A percentile compares a stretch with the other conserved stretches of the same genome.
Conservation (phyloP, 2,797 vertebrate genomes). For the Centropyge bicolor region DNA sequence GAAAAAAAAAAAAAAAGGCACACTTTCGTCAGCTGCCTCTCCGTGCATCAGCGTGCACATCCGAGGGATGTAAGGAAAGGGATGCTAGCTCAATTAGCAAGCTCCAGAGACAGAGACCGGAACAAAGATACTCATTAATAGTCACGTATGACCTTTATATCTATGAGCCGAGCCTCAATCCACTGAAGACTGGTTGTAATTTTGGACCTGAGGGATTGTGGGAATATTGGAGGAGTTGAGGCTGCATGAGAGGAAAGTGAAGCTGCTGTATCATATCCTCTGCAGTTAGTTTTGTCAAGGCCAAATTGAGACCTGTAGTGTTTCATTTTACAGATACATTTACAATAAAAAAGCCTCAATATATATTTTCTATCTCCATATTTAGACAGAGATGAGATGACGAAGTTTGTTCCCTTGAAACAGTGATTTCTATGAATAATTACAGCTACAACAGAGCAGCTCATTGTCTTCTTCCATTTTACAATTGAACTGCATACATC, state of each 20-base stretch:
- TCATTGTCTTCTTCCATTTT: slow-evolving; percentile 17
- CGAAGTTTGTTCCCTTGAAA: not conserved
- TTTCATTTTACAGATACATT: not conserved
- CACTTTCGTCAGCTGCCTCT: slow-evolving; percentile 48
- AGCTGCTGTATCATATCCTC: slow-evolving; percentile 23
- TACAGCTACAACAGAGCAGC: not conserved
- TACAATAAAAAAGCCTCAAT: not conserved
- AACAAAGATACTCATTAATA: slow-evolving; percentile 71
- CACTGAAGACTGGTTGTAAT: slow-evolving; percentile 60
- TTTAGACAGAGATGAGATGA: not conserved
- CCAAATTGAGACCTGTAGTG: not conserved
- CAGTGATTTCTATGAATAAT: not conserved
- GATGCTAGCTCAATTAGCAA: slow-evolving; percentile 69
- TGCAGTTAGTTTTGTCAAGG: not conserved
- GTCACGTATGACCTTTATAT: slow-evolving; percentile 72
- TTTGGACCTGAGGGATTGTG: slow-evolving; percentile 65
- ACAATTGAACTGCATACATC: slow-evolving; percentile 21
- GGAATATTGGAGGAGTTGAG: slow-evolving; percentile 49
- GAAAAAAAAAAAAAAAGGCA: slow-evolving; percentile 17
- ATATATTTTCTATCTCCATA: not conserved
- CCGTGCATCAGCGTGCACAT: slow-evolving; percentile 28
- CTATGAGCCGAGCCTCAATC: slow-evolving; percentile 51
- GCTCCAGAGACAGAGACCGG: slow-evolving; percentile 54
- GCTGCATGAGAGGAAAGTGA: slow-evolving; percentile 33
- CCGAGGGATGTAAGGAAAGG: slow-evolving; percentile 45